Percentiles rank a stretch among this genome's conserved stretches.
These are phyloP conservation scores for Cetonia aurata DNA, from an alignment of 2,888 invertebrate species.

Conservation along the genomic window DNA sequence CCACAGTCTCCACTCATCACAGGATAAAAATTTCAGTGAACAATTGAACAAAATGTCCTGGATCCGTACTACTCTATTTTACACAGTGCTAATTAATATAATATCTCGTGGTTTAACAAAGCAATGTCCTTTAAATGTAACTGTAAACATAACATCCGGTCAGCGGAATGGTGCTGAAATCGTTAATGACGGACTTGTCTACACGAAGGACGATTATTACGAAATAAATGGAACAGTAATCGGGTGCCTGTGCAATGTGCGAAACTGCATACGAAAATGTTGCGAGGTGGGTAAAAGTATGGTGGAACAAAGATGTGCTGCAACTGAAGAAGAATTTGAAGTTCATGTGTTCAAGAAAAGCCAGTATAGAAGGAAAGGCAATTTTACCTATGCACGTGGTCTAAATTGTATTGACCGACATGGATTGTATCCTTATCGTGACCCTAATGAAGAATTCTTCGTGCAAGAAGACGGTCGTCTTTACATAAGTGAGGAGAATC, in stretches of 20 bases:
- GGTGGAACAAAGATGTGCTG: neutral
- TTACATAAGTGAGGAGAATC: neutral
- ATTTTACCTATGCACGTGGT: slow-evolving; percentile 4
- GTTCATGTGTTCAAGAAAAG: slow-evolving; percentile 13
- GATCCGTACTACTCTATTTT: neutral
- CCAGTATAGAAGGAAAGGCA: neutral
- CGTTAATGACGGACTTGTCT: slow-evolving; percentile 12
- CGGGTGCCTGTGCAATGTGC: slow-evolving; percentile 28
- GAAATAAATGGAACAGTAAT: slow-evolving; percentile 3
- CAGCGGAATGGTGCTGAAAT: neutral
- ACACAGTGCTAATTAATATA: neutral
- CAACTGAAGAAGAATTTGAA: neutral
- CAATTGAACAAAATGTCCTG: neutral
- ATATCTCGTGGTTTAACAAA: neutral
- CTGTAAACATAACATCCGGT: slow-evolving; percentile 35
- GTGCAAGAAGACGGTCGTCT: slow-evolving; percentile 17
- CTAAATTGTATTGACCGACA: neutral
- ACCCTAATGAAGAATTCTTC: slow-evolving; percentile 8
- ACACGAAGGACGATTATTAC: slow-evolving; percentile 11
- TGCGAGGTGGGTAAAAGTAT: slow-evolving; percentile 2
- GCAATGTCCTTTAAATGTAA: slow-evolving; percentile 13
- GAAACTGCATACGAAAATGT: slow-evolving; percentile 30
- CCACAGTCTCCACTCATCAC: too few relatives aligned
- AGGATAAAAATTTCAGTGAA: neutral
- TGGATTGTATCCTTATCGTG: slow-evolving; percentile 6